Base-by-base conservation (phyloP, 2,888 invertebrate species). In the Tyria jacobaeae region DNA sequence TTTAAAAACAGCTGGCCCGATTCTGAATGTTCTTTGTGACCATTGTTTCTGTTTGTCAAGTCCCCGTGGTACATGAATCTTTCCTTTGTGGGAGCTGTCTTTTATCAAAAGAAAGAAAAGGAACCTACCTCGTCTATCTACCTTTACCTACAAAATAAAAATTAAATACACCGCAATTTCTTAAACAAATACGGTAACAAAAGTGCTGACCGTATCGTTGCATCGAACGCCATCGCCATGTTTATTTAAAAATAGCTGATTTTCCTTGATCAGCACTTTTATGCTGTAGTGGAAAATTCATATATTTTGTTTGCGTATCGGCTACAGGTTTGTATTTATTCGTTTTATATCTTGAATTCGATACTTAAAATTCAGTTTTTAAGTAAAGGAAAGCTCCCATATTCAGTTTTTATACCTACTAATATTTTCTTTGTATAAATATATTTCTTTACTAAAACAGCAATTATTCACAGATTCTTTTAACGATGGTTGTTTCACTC, bases 161-260 rank as follows among this genome's bases (percentile, higher is more conserved):
- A 70, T 69, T 75, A 70, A 79, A 82, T 77, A 71, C 78, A 72
- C 75, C 67, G 61, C 64, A 66, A 80, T 79, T 75, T 68, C 73
- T 82, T 77, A 79, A 83, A 79, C 87, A 89, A 89, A 88, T 85
- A 88, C 82, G 79, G 75, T 71, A 73, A 77, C 78, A 82, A 88
- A 85, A 91, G 79, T 70, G 90, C 90, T 89, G 89, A 90, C 85
- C 81, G 82, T 83, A 84, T 77, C 79, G 81, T 82, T 89, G 89
- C 90, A 89, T 81, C 82, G 74, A 73, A 69, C 61, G 80, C 81
- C 83, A 84, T 86, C 59, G 79, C 80, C 83, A 84, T 86, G 75
- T 88, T 88, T 88, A 78, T 84, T 82, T 88, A 89, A 90, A 90
- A 91, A 90, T 89, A 85, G 89, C 85, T 75, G 81, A 63, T 75